Evolutionary conservation across 23 tunicate genomes (phyloP), one percentile per base, ranked within the genome.

Genomic region (Diplosoma virens): DNA sequence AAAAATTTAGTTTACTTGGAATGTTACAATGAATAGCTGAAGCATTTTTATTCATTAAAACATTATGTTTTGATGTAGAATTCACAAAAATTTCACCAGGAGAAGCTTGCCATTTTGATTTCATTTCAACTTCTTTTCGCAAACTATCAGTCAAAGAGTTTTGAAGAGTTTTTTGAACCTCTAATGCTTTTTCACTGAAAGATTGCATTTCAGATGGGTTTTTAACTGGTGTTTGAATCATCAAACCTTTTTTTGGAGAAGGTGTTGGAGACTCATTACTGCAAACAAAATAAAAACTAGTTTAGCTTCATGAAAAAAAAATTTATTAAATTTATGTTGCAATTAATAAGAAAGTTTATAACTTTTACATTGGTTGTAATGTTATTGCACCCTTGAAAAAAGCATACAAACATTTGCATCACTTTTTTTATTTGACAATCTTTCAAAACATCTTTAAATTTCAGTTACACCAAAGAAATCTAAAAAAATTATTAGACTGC

Each of bases 61-160:
- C 52, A 9, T 45, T 45, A 45, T 45, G 52, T 9, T 9, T 9
- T 11, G 11, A n/a, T n/a, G n/a, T n/a, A n/a, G n/a, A 11, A 9
- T 16, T 45, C 52, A 45, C 16, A 45, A 53, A 3, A 22, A 71
- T 59, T 54, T 67, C 77, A 26, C 79, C 79, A 59, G 86, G 86
- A 4, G 86, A 81, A 33, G 76, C 85, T 14, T 58, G 79, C 71
- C 71, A 71, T 28, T 34, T 53, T 2, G 69, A 21, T 31, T 81
- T 81, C 29, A 81, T 71, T 58, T 81, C 78, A 27, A 53, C 86
- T 81, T 81, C 86, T 58, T 71, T 81, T 59, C 79, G 28, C 30
- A 81, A 75, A 35, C 86, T 81, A 3, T 63, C 31, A 16, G 79
- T 76, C 47, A 81, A 24, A 58, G 86, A 81, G 28, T 58, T 76